Conservation (phyloP, 2,797 vertebrate species). For the Darevskia nairensis region DNA sequence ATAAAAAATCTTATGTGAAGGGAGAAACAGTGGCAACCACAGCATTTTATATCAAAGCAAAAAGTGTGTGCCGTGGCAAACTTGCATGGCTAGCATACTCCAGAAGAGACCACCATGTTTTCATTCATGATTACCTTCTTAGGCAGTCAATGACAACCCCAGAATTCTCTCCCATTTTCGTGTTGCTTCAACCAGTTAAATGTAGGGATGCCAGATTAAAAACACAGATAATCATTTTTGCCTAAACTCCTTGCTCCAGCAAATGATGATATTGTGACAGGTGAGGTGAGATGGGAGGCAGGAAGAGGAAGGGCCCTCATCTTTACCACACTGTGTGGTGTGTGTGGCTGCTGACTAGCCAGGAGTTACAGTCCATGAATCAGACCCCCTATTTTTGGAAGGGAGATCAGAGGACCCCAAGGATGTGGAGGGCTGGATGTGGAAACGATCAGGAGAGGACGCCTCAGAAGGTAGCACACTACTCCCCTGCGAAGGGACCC, state of each 20-base stretch:
- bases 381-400: not conserved
- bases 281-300: not conserved
- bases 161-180: accelerated
- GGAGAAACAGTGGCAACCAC: not conserved
- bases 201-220: not conserved
- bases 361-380: not conserved
- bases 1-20: not conserved
- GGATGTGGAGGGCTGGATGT: not conserved
- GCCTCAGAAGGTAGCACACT: not conserved
- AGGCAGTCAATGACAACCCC: accelerated
- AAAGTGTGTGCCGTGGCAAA: not conserved
- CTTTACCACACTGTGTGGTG: not conserved
- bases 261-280: not conserved
- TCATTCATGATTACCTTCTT: not conserved
- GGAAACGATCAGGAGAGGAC: not conserved
- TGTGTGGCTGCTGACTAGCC: not conserved
- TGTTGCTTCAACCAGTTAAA: not conserved
- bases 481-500: not conserved
- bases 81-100: not conserved
- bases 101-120: not conserved
- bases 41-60: not conserved
- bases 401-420: not conserved
- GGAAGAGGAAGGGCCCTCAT: no score
- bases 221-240: not conserved
- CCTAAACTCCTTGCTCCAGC: not conserved